phyloP scores from a whole-genome alignment of 2,888 invertebrate genomes.

The Meiosimyza decipiens region DNA sequence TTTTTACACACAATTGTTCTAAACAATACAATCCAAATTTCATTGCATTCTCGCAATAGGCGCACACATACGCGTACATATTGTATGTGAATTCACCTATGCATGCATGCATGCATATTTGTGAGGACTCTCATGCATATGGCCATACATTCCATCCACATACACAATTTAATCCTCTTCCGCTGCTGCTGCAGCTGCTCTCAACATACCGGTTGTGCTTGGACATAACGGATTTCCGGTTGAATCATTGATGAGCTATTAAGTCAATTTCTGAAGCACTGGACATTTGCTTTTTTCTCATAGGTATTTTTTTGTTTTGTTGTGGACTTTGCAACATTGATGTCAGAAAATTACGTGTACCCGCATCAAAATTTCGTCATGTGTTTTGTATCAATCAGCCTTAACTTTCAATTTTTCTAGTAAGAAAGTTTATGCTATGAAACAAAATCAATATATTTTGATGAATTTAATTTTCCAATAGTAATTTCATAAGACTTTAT shows the following conservation, averaged over 20 bases:
- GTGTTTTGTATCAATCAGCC: slow-evolving; percentile 17
- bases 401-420: not conserved
- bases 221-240: slow-evolving; percentile 66
- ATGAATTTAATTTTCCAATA: too few relatives aligned
- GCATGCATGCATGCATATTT: slow-evolving; percentile 31
- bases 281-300: slow-evolving; percentile 18
- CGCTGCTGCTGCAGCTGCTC: slow-evolving; percentile 49
- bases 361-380: slow-evolving; percentile 43
- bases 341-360: slow-evolving; percentile 38
- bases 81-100: slow-evolving; percentile 21
- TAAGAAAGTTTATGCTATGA: too few relatives aligned
- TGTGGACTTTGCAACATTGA: slow-evolving; percentile 25
- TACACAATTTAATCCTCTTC: slow-evolving; percentile 57
- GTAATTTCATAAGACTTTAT: too few relatives aligned
- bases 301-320: slow-evolving; percentile 19
- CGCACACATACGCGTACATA: slow-evolving; percentile 11
- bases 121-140: slow-evolving; percentile 18
- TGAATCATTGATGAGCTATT: slow-evolving; percentile 68
- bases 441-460: too few relatives aligned
- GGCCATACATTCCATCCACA: slow-evolving; percentile 17
- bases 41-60: slow-evolving; percentile 53
- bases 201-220: slow-evolving; percentile 65
- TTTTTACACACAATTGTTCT: slow-evolving; percentile 36
- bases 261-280: slow-evolving; percentile 57
- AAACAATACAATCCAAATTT: slow-evolving; percentile 58